phyloP scores from a whole-genome alignment of 2,888 invertebrate genomes.

The Morpho helenor region DNA sequence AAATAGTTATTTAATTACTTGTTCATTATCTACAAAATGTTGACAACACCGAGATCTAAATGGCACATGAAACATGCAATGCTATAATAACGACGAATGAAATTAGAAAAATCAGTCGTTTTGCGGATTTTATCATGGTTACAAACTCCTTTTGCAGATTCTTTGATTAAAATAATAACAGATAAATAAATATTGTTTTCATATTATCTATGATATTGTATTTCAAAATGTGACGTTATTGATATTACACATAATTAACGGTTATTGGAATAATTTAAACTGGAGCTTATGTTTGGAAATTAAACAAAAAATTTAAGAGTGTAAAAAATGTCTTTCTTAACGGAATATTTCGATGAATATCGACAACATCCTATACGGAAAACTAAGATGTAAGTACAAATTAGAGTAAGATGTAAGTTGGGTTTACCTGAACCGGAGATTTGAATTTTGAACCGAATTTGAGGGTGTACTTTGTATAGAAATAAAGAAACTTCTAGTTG shows the following conservation, averaged over 20 bases:
- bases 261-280: too few species aligned
- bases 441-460: too few species aligned
- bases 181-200: too few species aligned
- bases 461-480: too few species aligned
- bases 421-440: too few species aligned
- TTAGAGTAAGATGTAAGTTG: neutral
- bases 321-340: conserved; percentile 62
- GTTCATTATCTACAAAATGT: conserved; percentile 34
- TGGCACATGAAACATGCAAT: conserved; percentile 55
- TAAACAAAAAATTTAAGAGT: conserved; percentile 7
- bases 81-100: conserved; percentile 59
- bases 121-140: conserved; percentile 24
- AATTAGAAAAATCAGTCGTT: conserved; percentile 37
- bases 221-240: too few species aligned
- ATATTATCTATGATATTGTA: too few species aligned
- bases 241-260: too few species aligned
- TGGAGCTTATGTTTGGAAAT: neutral
- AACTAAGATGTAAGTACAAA: conserved; percentile 58
- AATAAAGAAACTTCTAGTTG: too few species aligned
- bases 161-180: too few species aligned
- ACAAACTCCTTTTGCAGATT: too few species aligned
- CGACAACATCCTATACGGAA: conserved; percentile 62
- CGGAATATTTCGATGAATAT: conserved; percentile 72
- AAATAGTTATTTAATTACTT: neutral
- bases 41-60: conserved; percentile 39